These are phyloP conservation scores for Caenorhabditis zanzibari DNA, from an alignment of 2,888 invertebrate species.

Conservation along the genomic window DNA sequence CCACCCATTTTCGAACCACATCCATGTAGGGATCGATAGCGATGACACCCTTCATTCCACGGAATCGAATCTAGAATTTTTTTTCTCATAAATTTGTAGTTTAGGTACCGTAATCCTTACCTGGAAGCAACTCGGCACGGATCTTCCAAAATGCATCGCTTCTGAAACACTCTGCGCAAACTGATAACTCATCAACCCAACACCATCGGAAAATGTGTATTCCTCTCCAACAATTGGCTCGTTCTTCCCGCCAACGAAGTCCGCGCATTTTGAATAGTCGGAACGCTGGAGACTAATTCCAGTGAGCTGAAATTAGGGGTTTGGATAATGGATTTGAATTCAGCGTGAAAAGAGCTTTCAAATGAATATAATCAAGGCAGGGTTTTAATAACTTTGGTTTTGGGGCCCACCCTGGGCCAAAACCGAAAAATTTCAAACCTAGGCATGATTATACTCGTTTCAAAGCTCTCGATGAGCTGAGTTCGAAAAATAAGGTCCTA, in stretches of 20 bases:
- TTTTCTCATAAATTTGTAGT: neutral
- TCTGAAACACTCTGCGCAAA: slow-evolving; percentile 28
- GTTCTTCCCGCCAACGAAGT: slow-evolving; percentile 61
- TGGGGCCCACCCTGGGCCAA: no score
- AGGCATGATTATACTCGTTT: neutral
- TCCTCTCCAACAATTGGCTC: neutral
- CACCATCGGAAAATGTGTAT: slow-evolving; percentile 76
- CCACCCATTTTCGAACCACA: slow-evolving; percentile 37
- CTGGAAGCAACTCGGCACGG: slow-evolving; percentile 61
- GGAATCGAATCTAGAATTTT: slow-evolving; percentile 78
- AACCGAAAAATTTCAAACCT: neutral
- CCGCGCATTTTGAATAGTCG: slow-evolving; percentile 44
- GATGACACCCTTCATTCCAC: slow-evolving; percentile 82
- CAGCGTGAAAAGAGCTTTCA: neutral
- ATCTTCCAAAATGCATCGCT: slow-evolving; percentile 32
- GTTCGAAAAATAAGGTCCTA: neutral
- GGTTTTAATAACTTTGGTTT: neutral
- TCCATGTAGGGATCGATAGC: slow-evolving; percentile 78
- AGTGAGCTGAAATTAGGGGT: slow-evolving; percentile 24
- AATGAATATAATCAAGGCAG: no score
- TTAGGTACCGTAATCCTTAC: slow-evolving; percentile 2
- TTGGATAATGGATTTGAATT: neutral
- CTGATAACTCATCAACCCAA: slow-evolving; percentile 72
- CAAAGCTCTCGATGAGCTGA: neutral
- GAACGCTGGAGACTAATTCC: slow-evolving; percentile 50